Conservation (phyloP, 2,797 vertebrate species). For the Rousettus madagascariensis region DNA sequence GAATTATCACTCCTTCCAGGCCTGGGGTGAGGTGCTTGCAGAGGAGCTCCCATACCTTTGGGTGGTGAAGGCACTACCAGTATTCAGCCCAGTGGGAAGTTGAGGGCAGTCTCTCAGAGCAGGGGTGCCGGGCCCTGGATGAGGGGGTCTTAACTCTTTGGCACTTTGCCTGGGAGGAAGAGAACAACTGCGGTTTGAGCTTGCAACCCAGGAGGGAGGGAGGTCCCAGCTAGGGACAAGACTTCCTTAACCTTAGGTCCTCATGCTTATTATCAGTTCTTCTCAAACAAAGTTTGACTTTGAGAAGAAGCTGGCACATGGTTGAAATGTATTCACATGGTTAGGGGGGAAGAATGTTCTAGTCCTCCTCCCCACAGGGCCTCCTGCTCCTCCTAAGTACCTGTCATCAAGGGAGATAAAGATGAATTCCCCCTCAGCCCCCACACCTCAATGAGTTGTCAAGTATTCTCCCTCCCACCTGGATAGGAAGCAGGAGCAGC, state of each 20-base stretch:
- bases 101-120: background rate
- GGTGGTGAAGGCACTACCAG: background rate
- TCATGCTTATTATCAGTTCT: conserved; percentile 19
- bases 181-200: background rate
- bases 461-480: conserved; percentile 76
- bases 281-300: conserved; percentile 68
- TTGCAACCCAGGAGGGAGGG: background rate
- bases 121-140: background rate
- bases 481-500: conserved; percentile 66
- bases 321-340: conserved; percentile 58
- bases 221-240: background rate
- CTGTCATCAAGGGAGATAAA: conserved; percentile 75
- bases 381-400: conserved; percentile 70
- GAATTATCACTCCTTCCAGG: conserved; percentile 53
- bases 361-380: conserved; percentile 54
- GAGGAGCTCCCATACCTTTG: background rate
- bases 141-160: background rate
- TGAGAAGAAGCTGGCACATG: conserved; percentile 57
- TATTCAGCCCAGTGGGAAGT: background rate
- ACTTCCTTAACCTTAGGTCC: background rate
- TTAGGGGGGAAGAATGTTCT: conserved; percentile 65
- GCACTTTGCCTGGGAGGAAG: background rate
- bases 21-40: conserved; percentile 10
- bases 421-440: conserved; percentile 69
- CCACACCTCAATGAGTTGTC: conserved; percentile 78